phyloP scores from a whole-genome alignment of 2,888 invertebrate species.

The Mythimna pallens region DNA sequence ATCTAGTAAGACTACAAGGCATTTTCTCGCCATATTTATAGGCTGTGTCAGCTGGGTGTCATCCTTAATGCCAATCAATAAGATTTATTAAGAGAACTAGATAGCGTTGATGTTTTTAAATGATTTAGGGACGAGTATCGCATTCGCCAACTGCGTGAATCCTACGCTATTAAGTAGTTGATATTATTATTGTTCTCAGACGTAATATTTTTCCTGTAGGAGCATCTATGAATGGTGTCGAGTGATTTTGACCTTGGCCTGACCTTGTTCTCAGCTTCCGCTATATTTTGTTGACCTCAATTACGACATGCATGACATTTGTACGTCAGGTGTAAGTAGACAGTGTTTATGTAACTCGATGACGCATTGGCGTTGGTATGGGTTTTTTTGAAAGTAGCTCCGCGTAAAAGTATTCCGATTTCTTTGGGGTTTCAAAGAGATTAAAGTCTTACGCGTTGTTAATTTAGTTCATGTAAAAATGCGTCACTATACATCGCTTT shows the following conservation, averaged over 20 bases:
- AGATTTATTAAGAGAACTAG: conserved; percentile 29
- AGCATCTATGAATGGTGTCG: conserved; percentile 42
- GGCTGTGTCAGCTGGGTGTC: conserved; percentile 8
- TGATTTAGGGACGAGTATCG: conserved; percentile 19
- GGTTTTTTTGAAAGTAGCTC: conserved; percentile 16
- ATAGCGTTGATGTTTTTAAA: conserved; percentile 29
- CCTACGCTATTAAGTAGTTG: not conserved
- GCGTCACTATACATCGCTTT: not conserved
- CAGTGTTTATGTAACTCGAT: conserved; percentile 59
- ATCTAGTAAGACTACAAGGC: conserved; percentile 1
- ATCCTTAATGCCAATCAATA: conserved; percentile 37
- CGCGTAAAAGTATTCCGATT: conserved; percentile 25
- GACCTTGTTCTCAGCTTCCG: conserved; percentile 57
- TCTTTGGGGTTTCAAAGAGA: conserved; percentile 7
- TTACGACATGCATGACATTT: conserved; percentile 59
- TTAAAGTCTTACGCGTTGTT: not conserved
- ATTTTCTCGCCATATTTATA: conserved; percentile 15
- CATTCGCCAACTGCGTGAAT: conserved; percentile 35
- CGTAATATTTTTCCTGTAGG: conserved; percentile 31
- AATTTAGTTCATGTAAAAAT: conserved; percentile 10
- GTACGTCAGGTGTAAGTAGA: conserved; percentile 55
- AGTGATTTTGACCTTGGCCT: conserved; percentile 56
- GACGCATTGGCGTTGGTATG: conserved; percentile 46
- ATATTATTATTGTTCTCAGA: conserved; percentile 27
- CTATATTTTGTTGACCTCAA: conserved; percentile 60